These are phyloP conservation scores for Cyprinodon brontotheroides DNA, from an alignment of 2,113 vertebrate species.

Conservation along the genomic window DNA sequence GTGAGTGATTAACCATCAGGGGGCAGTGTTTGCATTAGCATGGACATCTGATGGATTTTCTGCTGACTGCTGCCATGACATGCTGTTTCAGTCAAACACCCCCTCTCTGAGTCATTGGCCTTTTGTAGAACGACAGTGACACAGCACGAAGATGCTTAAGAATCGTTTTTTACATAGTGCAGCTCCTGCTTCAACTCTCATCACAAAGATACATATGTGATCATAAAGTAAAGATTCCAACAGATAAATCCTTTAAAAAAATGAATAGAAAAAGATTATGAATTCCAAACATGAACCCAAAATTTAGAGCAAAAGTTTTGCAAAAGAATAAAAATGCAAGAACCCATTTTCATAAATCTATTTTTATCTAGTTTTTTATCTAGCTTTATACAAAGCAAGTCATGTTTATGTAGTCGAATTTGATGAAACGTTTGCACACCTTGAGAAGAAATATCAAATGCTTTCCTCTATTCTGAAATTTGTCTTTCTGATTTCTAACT, in stretches of 20 bases:
- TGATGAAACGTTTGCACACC: not conserved
- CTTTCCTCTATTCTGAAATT: not conserved
- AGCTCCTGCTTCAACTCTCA: not conserved
- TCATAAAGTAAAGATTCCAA: not conserved
- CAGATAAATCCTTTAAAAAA: not conserved
- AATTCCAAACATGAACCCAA: not conserved
- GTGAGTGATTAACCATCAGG: conserved; percentile 46
- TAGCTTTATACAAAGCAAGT: not conserved
- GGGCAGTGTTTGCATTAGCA: conserved; percentile 42
- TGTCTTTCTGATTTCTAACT: conserved; percentile 24
- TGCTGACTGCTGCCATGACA: conserved; percentile 26
- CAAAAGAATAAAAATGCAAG: not conserved
- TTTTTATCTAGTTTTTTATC: conserved; percentile 5
- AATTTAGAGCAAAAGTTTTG: not conserved
- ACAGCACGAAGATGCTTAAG: conserved; percentile 8
- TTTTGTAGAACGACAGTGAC: conserved; percentile 15
- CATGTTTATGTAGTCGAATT: not conserved
- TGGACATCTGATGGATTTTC: not conserved
- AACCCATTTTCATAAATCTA: not conserved
- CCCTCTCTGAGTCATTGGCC: conserved; percentile 24
- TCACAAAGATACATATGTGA: not conserved
- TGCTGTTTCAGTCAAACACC: conserved; percentile 27
- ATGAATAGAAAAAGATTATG: not conserved
- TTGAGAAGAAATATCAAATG: not conserved
- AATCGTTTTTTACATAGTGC: not conserved